Conservation (phyloP, 1,140 invertebrate genomes). For the Drepana arcuata region DNA sequence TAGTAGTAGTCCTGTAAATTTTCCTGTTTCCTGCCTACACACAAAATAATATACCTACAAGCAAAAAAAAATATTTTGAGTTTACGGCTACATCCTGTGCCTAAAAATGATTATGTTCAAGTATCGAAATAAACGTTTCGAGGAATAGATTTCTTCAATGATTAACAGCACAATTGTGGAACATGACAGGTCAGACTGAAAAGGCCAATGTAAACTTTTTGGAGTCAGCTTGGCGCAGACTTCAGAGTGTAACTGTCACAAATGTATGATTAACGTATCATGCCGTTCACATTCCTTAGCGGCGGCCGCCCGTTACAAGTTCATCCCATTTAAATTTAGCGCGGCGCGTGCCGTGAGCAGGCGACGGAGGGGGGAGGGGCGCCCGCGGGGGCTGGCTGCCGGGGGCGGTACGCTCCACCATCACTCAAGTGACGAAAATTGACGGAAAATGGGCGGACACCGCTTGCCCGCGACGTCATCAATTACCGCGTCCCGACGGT, state of each 20-base stretch:
- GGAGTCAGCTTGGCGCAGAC: constrained; percentile 27
- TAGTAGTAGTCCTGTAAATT: no score
- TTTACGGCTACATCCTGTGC: no score
- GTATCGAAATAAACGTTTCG: no score
- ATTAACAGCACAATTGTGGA: no score
- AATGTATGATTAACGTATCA: constrained; percentile 63
- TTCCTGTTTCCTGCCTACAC: no score
- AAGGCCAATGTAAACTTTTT: constrained; percentile 19
- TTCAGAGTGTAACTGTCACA: constrained; percentile 57
- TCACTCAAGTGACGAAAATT: constrained; percentile 71
- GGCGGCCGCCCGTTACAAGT: constrained; percentile 58
- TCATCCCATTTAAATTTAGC: constrained; percentile 69
- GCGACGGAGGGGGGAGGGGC: constrained; percentile 17
- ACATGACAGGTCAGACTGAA: constrained; percentile 21
- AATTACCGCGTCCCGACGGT: constrained; percentile 63
- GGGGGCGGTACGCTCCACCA: constrained; percentile 58
- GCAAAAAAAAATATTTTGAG: no score
- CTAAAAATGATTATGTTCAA: no score
- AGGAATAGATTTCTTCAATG: no score
- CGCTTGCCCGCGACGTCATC: constrained; percentile 65
- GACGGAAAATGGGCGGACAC: constrained; percentile 71
- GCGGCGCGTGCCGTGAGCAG: constrained; percentile 56
- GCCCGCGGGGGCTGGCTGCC: constrained; percentile 12
- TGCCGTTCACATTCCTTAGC: constrained; percentile 50
- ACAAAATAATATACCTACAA: no score